phyloP scores from a whole-genome alignment of 1,140 invertebrate species.

The Cyrtorhinus lividipennis region DNA sequence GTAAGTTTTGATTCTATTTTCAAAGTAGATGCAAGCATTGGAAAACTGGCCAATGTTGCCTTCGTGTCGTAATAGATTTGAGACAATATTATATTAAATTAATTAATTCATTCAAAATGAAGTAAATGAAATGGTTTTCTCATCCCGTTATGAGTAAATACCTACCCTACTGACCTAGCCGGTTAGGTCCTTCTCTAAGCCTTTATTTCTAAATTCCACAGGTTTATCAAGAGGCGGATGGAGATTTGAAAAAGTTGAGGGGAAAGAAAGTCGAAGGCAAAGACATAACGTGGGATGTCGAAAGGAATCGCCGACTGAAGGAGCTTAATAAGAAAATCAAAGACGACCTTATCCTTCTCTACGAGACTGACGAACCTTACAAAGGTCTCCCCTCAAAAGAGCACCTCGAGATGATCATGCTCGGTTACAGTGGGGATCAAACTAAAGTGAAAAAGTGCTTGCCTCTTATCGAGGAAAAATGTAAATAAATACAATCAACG shows the following conservation, averaged over 20 bases:
- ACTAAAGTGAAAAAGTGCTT: slow-evolving; percentile 30
- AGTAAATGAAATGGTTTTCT: too few species aligned
- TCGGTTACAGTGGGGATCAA: slow-evolving; percentile 30
- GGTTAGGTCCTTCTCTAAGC: too few species aligned
- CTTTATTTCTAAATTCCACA: too few species aligned
- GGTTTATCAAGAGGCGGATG: slow-evolving; percentile 27
- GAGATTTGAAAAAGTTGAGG: slow-evolving; percentile 30
- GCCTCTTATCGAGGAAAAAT: slow-evolving; percentile 27
- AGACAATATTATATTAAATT: too few species aligned
- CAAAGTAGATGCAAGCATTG: slow-evolving; percentile 29
- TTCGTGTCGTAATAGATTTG: too few species aligned
- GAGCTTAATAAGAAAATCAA: slow-evolving; percentile 25
- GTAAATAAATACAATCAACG: too few species aligned
- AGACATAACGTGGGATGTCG: slow-evolving; percentile 31
- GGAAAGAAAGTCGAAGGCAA: slow-evolving; percentile 26
- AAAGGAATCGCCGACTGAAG: slow-evolving; percentile 29
- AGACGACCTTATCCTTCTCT: slow-evolving; percentile 26
- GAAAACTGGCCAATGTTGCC: too few species aligned
- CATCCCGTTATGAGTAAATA: too few species aligned
- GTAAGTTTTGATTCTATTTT: slow-evolving; percentile 26
- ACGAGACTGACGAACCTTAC: slow-evolving; percentile 27
- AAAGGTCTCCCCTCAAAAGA: slow-evolving; percentile 29
- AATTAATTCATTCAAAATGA: too few species aligned
- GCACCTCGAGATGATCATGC: slow-evolving; percentile 30
- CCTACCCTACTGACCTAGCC: too few species aligned